phyloP scores from a whole-genome alignment of 2,113 vertebrate species.

The Psilopogon haemacephalus region DNA sequence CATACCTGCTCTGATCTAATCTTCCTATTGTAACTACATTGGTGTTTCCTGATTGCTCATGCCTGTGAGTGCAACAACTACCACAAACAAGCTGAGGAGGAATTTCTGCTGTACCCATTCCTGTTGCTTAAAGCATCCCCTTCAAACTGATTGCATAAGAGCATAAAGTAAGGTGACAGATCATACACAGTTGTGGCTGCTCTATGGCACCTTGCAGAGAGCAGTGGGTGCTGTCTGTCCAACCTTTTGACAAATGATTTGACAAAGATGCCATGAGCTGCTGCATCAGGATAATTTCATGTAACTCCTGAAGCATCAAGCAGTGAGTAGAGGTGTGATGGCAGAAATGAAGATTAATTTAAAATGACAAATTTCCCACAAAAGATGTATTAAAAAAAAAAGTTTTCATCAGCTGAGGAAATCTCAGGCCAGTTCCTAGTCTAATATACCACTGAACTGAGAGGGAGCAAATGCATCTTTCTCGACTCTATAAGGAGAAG shows the following conservation, averaged over 20 bases:
- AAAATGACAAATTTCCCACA: not conserved
- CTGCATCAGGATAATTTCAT: not conserved
- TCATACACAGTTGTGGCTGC: not conserved
- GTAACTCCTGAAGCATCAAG: not conserved
- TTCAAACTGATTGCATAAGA: not conserved
- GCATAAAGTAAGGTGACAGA: not conserved
- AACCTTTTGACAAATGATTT: not conserved
- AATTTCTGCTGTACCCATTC: not conserved
- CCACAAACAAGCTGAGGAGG: not conserved
- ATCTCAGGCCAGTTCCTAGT: not conserved
- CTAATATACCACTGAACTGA: not conserved
- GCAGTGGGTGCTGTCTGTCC: not conserved
- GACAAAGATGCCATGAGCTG: not conserved
- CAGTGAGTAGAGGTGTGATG: not conserved
- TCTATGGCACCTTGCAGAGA: not conserved
- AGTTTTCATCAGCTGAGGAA: not conserved
- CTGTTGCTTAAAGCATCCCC: not conserved
- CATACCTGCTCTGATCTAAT: not conserved
- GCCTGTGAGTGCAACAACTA: not conserved
- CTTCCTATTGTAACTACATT: not conserved
- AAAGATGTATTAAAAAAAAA: not conserved
- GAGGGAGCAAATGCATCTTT: not conserved
- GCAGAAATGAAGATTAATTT: not conserved
- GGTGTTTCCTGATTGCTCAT: not conserved
- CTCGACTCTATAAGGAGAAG: not conserved